A percentile compares a stretch with the other conserved stretches of the same genome.
phyloP scores from a whole-genome alignment of 2,888 invertebrate genomes.

The Isoperla grammatica region DNA sequence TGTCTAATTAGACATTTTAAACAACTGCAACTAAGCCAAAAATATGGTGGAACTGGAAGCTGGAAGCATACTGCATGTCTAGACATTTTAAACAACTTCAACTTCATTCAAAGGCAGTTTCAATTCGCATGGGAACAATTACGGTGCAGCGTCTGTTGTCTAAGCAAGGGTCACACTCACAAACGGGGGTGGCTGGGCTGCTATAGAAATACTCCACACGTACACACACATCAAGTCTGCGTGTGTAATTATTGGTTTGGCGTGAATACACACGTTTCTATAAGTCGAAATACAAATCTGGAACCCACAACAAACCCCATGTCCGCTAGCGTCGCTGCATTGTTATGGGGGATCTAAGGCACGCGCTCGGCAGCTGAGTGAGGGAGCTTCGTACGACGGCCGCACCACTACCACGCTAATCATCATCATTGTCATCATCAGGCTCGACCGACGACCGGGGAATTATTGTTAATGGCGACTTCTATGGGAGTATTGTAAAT shows the following conservation, averaged over 20 bases:
- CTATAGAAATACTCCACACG: too few species aligned
- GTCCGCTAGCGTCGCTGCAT: neutral
- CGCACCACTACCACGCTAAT: slow-evolving; percentile 17
- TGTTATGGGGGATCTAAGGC: neutral
- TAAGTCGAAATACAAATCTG: slow-evolving; percentile 15
- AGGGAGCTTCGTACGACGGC: neutral
- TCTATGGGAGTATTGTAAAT: slow-evolving; percentile 10
- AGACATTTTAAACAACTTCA: slow-evolving; percentile 11
- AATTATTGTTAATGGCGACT: slow-evolving; percentile 17
- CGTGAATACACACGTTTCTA: slow-evolving; percentile 14
- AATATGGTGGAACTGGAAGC: too few species aligned
- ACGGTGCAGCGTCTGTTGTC: neutral
- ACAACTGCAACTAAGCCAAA: too few species aligned
- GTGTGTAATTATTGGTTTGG: slow-evolving; percentile 16
- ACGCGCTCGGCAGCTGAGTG: neutral
- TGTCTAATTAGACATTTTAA: slow-evolving; percentile 6
- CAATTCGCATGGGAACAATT: slow-evolving; percentile 10
- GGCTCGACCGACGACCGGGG: neutral
- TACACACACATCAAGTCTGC: too few species aligned
- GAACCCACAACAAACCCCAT: slow-evolving; percentile 11
- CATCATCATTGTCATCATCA: slow-evolving; percentile 23
- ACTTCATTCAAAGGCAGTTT: neutral
- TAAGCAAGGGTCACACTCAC: neutral
- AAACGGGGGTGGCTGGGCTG: neutral
- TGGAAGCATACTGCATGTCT: too few species aligned